Evolutionary conservation across 1,140 invertebrate species (phyloP), one percentile per base, ranked within the genome.

Genomic region (Batillaria attramentaria): DNA sequence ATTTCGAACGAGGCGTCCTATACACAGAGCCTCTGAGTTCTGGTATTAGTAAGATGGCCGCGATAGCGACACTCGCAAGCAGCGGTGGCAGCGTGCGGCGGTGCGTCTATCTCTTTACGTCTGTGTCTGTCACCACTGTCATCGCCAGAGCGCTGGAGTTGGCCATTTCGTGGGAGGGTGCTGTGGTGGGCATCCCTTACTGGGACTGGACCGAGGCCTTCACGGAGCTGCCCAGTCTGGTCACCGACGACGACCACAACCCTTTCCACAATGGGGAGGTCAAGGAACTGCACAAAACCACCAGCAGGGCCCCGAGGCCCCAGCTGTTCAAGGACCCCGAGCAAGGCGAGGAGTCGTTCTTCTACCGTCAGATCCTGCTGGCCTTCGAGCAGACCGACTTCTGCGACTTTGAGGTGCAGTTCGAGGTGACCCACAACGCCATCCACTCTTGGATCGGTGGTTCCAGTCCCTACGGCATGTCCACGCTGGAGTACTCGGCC

Each of bases 181-280:
- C 68, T 31, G 33, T 31, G 68, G 68, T 70, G 41, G 82, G 82
- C 20, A 81, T 84, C 65, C 83, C 83, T 3, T 84, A 84, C 69
- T 84, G 83, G 83, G 83, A 84, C 75, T 84, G 83, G 83, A 84
- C 83, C 20, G 33, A n/a, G 41, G 62, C 83, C 39, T 84, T 81
- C 60, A 78, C 74, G 8, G 24, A 66, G 10, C 54, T 84, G 65
- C 83, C 83, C 24, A n/a, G 60, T 0, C 78, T 84, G 13, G 65
- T 82, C 28, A 81, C 78, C 10, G 66, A 72, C n/a, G 20, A 65
- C 24, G 68, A 81, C 20, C 65, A 81, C 73, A 83, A 82, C 74
- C 81, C 81, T 31, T 82, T 82, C 73, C 60, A 79, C 57, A 69
- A 82, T 41, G 78, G 72, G 8, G 20, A 73, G 57, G 37, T 68